Evolutionary conservation across 2,113 vertebrate species (phyloP), one percentile per base, ranked within the genome.

Genomic region (Paedocypris sp.): DNA sequence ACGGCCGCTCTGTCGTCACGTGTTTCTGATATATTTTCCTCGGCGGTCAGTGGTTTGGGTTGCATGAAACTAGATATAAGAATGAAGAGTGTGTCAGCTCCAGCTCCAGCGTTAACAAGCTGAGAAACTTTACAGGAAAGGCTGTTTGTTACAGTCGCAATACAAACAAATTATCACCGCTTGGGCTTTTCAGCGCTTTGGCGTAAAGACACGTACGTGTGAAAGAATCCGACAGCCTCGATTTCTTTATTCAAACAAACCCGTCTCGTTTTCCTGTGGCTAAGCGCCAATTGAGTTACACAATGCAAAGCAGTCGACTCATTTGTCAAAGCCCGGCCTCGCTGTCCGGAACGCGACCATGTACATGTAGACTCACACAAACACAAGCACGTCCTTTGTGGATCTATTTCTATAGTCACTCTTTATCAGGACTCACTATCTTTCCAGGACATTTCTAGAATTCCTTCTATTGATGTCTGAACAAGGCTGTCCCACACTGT

Each of bases 391-490:
- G 38, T 20, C 23, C 59, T 67, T 68, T 74, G 75, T 82, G 61
- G 61, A 54, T 64, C 57, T 51, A 72, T 73, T 53, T 66, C 66
- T 73, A 71, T 80, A 78, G 81, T 70, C 73, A 75, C 67, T 79
- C 73, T 72, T 79, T 84, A 87, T 87, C 84, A 66, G 73, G 77
- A 71, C 52, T 64, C 60, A 58, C 66, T 28, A 87, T 86, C 85
- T 86, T 79, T 75, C 75, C 70, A 69, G 68, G 73, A 72, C 77
- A 81, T 86, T 86, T 81, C 76, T 77, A 66, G 75, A 73, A 85
- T 84, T 85, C 84, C 70, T 64, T 7, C 13, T 60, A 48, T 64
- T 74, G 75, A 76, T 61, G 71, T 72, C 72, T 60, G 71, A 71
- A 79, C 75, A 70, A 76, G 77, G 73, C 74, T 54, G 65, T 74